Percentiles rank a stretch among this genome's conserved stretches.
phyloP scores from a whole-genome alignment of 2,113 vertebrate genomes.

The Gorilla gorilla region DNA sequence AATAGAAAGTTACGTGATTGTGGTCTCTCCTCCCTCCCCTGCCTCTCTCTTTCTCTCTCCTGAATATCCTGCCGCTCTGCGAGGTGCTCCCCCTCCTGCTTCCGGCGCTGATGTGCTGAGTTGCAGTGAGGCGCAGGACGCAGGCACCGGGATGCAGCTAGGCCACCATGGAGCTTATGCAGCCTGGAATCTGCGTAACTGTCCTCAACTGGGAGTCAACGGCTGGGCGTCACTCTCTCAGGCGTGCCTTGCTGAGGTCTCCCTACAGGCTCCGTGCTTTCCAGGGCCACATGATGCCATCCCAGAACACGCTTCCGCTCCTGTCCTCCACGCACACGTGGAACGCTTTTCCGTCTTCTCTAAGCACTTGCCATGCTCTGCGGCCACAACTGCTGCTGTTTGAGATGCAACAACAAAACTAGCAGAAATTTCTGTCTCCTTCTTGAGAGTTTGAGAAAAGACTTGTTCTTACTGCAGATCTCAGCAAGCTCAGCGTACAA shows the following conservation, averaged over 20 bases:
- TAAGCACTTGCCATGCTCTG: neutral
- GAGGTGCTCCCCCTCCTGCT: no score
- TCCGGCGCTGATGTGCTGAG: neutral
- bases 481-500: neutral
- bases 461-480: neutral
- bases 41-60: neutral
- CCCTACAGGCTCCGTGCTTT: neutral
- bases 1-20: neutral
- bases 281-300: no score
- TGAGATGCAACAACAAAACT: neutral
- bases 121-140: neutral
- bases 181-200: no score
- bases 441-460: neutral
- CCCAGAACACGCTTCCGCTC: neutral
- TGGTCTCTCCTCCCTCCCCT: neutral
- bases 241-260: neutral
- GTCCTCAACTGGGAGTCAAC: neutral
- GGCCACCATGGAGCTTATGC: neutral
- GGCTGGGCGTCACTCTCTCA: neutral
- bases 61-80: no score
- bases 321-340: neutral
- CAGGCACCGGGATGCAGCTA: neutral
- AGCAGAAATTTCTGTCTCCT: neutral
- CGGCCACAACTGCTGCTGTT: neutral
- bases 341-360: neutral